These are phyloP conservation scores for Chaetodon trifasciatus DNA, from an alignment of 2,797 vertebrate species.

Conservation along the genomic window DNA sequence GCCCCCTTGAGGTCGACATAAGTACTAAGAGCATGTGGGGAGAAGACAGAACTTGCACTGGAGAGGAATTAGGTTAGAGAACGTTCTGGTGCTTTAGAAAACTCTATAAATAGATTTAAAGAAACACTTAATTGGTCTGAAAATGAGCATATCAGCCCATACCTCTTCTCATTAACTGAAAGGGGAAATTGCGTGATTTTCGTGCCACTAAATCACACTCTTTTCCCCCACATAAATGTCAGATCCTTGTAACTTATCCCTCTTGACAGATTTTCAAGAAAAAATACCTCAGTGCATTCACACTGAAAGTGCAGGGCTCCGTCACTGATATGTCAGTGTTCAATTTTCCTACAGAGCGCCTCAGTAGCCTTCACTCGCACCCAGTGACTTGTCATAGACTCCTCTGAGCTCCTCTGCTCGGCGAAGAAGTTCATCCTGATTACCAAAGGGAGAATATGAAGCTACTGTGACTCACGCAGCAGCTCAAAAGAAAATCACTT, in stretches of 20 bases:
- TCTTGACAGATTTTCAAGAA: constrained; percentile 20
- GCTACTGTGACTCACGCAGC: constrained; percentile 45
- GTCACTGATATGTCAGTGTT: constrained; percentile 28
- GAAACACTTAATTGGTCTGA: neutral
- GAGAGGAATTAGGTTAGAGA: neutral
- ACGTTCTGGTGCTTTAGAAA: constrained; percentile 13
- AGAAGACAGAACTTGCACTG: neutral
- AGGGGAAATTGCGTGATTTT: neutral
- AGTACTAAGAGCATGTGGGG: neutral
- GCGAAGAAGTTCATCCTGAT: constrained; percentile 62
- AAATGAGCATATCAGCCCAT: neutral
- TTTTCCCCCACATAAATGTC: neutral
- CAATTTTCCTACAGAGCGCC: constrained; percentile 27
- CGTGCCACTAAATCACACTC: neutral
- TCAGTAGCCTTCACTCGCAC: constrained; percentile 48
- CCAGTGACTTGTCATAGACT: constrained; percentile 46
- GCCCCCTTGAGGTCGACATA: constrained; percentile 68
- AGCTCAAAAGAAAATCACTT: constrained; percentile 67
- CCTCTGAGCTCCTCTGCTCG: constrained; percentile 39
- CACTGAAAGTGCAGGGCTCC: constrained; percentile 29
- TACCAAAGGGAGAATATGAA: constrained; percentile 38
- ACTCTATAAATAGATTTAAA: neutral
- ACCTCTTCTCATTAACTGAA: neutral
- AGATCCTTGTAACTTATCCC: neutral
- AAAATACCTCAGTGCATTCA: constrained; percentile 21